Base-by-base conservation (phyloP, 35 echinoderm and acorn worm genomes). In the Acanthaster planci region DNA sequence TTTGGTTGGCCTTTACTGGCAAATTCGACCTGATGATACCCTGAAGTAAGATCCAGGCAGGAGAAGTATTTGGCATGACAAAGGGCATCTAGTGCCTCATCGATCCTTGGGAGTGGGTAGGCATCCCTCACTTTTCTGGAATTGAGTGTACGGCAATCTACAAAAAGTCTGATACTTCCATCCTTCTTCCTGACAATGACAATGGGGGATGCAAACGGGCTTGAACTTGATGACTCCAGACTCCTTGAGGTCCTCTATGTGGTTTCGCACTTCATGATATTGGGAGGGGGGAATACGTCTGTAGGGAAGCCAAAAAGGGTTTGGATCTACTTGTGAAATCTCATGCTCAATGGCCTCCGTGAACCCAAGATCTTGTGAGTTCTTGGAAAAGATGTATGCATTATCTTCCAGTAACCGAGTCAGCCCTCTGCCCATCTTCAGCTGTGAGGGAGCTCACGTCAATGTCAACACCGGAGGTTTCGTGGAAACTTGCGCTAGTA, bases 121-220 rank as follows among this genome's bases (percentile, higher is more conserved):
- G n/a, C n/a, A n/a, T n/a, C n/a, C n/a, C n/a, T n/a, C n/a, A n/a
- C n/a, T n/a, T 85, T 92, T 7, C 54, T 47, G 26, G 30, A 14
- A 52, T 92, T 92, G 21, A 92, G 64, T 51, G 83, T 82, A 3
- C 90, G 6, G 76, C 88, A 92, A 51, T 92, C 90, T 2, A 92
- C 86, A 34, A 85, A 92, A 9, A 92, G 19, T 15, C 86, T 58
- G 5, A 87, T 32, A 38, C 19, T 78, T 0, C 79, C 85, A 83
- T 92, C 90, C n/a, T 79, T 77, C 52, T 88, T 88, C 22, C 84
- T 15, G 6, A 92, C 90, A n/a, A 90, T 14, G n/a, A n/a, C n/a
- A n/a, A n/a, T n/a, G n/a, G n/a, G n/a, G n/a, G n/a, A n/a, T n/a
- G n/a, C n/a, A n/a, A 34, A 92, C 42, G 83, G 84, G 36, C 68